phyloP scores from a whole-genome alignment of 2,113 vertebrate species.

The Ornithorhynchus anatinus region DNA sequence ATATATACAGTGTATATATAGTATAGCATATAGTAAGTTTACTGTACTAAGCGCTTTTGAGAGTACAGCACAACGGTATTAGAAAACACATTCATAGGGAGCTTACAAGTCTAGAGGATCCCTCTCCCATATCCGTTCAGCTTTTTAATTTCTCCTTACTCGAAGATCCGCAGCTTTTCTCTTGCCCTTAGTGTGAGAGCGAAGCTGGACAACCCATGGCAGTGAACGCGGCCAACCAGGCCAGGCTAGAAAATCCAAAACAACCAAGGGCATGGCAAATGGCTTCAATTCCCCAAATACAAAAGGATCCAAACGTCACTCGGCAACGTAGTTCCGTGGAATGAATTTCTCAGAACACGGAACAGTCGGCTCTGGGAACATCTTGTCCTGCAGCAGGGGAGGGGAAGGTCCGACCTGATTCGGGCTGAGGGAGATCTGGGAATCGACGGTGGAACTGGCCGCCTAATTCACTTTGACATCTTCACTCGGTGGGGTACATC shows the following conservation, averaged over 20 bases:
- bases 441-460: too few relatives aligned
- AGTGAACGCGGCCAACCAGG: background rate
- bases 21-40: too few relatives aligned
- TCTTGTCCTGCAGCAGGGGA: slow-evolving; percentile 41
- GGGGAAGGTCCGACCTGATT: slow-evolving; percentile 27
- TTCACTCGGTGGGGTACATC: slow-evolving; percentile 15
- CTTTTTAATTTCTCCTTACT: too few relatives aligned
- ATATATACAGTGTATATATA: too few relatives aligned
- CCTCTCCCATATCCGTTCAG: too few relatives aligned
- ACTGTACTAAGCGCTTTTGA: too few relatives aligned
- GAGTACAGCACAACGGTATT: too few relatives aligned
- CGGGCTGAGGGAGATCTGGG: too few relatives aligned
- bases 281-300: slow-evolving; percentile 7
- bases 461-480: slow-evolving; percentile 29
- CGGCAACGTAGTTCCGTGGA: slow-evolving; percentile 17
- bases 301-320: too few relatives aligned
- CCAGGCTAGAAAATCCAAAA: background rate
- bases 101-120: too few relatives aligned
- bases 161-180: background rate
- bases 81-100: too few relatives aligned
- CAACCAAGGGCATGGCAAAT: background rate
- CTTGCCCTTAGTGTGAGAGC: background rate
- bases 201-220: background rate
- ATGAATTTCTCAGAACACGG: slow-evolving; percentile 25
- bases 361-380: slow-evolving; percentile 44